Evolutionary conservation across 1,140 invertebrate genomes (phyloP), one percentile per base, ranked within the genome.

Genomic region (Halictus rubicundus): DNA sequence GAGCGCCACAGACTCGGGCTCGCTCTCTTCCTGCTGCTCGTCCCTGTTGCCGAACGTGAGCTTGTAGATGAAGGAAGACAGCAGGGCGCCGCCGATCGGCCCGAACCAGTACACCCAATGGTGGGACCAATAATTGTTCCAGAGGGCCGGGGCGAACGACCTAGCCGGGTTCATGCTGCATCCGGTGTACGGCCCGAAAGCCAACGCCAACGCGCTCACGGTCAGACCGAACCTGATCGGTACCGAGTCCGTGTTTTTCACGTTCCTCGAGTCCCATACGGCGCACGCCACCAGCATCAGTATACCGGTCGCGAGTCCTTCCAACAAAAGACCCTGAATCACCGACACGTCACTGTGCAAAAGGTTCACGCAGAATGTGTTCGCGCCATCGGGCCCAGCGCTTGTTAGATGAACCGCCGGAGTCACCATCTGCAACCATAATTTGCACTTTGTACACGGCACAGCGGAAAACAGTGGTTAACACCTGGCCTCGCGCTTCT

Each of bases 141-240:
- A 95, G 1, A 97, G 82, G 0, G 96, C 97, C 0, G 97, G 97
- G 0, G 94, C 97, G 54, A 98, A 95, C 52, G 95, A 96, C 83
- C 97, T 94, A 1, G 95, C 97, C 0, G 97, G 96, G 89, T 98
- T 98, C 96, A 98, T 96, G 87, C 96, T 96, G 63, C 95, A 95
- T 1, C 96, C 96, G 8, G 96, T 97, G 82, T 95, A 96, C 19
- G 92, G 93, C 1, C 93, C 94, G 12, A 93, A 90, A 0, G 92
- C 89, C 0, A 92, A 90, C 0, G 94, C 94, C 25, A 95, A 77
- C 6, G 90, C 94, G 5, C 92, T 89, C 6, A 95, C 92, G 2
- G 93, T 90, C 0, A 94, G 80, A 27, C 94, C 94, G 87, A 95
- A 95, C 80, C 93, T 95, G 19, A 95, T 85, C 0, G 94, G 88